Evolutionary conservation across 2,113 vertebrate species (phyloP).

Genomic region (Gymnobelideus leadbeateri): DNA sequence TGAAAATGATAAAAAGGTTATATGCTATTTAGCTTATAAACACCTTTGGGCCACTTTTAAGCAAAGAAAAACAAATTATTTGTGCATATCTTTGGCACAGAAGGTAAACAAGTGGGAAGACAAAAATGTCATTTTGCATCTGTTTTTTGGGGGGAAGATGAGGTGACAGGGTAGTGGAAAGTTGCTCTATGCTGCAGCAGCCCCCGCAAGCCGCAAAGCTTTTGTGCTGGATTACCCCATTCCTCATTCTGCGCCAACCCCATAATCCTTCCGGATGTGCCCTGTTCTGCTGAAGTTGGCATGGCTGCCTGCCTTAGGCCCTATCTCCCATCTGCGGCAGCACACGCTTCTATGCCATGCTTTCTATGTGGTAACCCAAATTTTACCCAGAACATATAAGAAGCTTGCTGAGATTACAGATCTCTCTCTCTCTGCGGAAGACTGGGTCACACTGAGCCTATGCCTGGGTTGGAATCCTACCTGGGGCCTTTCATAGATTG

Average conservation of each 20-base stretch:
- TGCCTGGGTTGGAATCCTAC: constrained; percentile 75
- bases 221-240: neutral
- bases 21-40: neutral
- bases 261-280: constrained; percentile 48
- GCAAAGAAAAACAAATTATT: constrained; percentile 58
- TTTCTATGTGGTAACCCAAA: constrained; percentile 82
- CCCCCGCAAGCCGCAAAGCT: constrained; percentile 60
- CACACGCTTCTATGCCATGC: constrained; percentile 67
- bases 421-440: constrained; percentile 71
- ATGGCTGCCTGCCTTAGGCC: constrained; percentile 56
- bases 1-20: neutral
- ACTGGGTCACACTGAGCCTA: constrained; percentile 79
- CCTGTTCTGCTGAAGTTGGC: constrained; percentile 54
- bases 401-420: constrained; percentile 79
- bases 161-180: neutral
- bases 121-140: constrained; percentile 37
- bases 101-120: constrained; percentile 52
- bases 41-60: constrained; percentile 8
- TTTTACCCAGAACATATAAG: constrained; percentile 72
- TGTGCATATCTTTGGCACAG: neutral
- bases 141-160: constrained; percentile 52
- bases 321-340: constrained; percentile 87
- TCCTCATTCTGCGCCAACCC: constrained; percentile 49
- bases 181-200: neutral
- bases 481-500: constrained; percentile 80